phyloP scores from a whole-genome alignment of 2,113 vertebrate genomes.

The Nestor notabilis region DNA sequence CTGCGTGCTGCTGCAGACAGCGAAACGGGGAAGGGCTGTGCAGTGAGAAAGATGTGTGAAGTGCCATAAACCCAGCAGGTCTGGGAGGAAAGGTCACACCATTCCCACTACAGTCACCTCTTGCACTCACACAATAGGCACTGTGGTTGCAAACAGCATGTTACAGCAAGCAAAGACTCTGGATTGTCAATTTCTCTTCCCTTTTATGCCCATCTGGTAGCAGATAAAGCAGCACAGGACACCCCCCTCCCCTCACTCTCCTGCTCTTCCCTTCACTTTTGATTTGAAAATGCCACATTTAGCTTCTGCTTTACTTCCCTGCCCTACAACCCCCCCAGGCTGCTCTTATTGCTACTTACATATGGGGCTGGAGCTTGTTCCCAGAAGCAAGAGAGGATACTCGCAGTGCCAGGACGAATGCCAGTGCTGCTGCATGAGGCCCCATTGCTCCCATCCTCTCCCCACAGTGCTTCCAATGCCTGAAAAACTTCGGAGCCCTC shows the following conservation, averaged over 20 bases:
- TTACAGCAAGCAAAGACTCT: not conserved
- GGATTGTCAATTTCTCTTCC: not conserved
- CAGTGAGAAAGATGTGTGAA: rapidly evolving
- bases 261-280: not conserved
- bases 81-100: not conserved
- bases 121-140: not conserved
- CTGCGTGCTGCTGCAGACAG: not conserved
- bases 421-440: not conserved
- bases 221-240: not conserved
- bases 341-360: conserved; percentile 81
- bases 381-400: conserved; percentile 42
- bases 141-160: not conserved
- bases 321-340: not conserved
- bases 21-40: not conserved
- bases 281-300: not conserved
- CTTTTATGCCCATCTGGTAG: not conserved
- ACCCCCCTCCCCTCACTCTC: not conserved
- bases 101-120: not conserved
- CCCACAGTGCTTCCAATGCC: not conserved
- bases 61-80: not conserved
- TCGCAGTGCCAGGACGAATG: not conserved
- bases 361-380: conserved; percentile 77
- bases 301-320: not conserved
- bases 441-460: not conserved
- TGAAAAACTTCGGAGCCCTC: not conserved